These are phyloP conservation scores for Plecturocebus donacophilus DNA, from an alignment of 2,113 vertebrate genomes.

Conservation along the genomic window DNA sequence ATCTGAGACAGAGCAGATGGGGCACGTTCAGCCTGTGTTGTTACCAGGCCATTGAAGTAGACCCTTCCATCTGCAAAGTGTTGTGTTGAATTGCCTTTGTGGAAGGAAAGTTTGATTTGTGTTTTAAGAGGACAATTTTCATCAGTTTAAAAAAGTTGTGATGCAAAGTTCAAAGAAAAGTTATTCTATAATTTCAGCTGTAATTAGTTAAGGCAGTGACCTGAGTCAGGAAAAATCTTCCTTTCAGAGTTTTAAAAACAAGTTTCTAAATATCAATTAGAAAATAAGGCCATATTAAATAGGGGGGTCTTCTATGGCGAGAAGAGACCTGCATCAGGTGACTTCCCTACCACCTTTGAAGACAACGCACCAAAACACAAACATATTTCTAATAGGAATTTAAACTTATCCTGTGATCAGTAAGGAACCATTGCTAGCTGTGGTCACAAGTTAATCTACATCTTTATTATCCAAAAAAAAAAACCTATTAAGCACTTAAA, in stretches of 20 bases:
- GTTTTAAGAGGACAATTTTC: conserved; percentile 42
- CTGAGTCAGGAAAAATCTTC: neutral
- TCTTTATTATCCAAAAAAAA: neutral
- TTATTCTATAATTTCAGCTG: neutral
- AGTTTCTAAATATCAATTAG: neutral
- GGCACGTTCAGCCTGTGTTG: neutral
- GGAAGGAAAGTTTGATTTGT: conserved; percentile 46
- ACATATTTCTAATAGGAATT: neutral
- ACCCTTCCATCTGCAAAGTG: neutral
- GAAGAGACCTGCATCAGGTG: neutral
- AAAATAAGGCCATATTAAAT: neutral
- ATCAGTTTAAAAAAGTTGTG: conserved; percentile 1
- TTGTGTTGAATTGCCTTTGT: neutral
- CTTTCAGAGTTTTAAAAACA: conserved; percentile 10
- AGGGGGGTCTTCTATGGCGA: neutral
- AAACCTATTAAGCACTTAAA: neutral
- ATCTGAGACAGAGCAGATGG: neutral
- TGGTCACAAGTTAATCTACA: neutral
- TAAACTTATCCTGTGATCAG: neutral
- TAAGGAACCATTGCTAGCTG: neutral
- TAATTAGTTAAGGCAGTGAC: neutral
- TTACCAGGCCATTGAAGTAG: neutral
- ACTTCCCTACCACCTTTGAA: neutral
- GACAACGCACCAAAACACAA: neutral
- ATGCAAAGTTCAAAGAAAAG: conserved; percentile 38